These are phyloP conservation scores for Fopius arisanus DNA, from an alignment of 1,140 invertebrate genomes.

Conservation along the genomic window DNA sequence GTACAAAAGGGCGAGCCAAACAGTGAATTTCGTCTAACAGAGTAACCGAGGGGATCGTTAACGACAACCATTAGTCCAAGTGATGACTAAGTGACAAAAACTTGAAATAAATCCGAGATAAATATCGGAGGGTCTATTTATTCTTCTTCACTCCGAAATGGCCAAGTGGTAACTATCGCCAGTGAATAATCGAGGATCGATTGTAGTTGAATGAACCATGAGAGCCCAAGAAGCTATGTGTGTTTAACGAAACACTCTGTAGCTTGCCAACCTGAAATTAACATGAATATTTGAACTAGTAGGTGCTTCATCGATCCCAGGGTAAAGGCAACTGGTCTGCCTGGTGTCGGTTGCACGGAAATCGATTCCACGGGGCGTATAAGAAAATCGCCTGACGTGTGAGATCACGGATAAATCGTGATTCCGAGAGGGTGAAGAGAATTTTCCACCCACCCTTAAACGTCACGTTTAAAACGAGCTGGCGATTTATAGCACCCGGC, in stretches of 20 bases:
- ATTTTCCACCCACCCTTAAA: slow-evolving; percentile 11
- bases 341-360: background rate
- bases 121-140: no score
- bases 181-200: background rate
- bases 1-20: slow-evolving; percentile 23
- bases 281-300: slow-evolving; percentile 32
- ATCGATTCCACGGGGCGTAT: background rate
- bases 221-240: slow-evolving; percentile 2
- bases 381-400: slow-evolving; percentile 18
- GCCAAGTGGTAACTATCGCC: no score
- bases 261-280: slow-evolving; percentile 22
- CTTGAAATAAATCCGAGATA: no score
- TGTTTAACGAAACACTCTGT: slow-evolving; percentile 30
- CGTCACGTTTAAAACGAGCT: slow-evolving; percentile 7
- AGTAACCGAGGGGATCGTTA: background rate
- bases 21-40: slow-evolving; percentile 11
- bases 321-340: background rate
- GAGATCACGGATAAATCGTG: slow-evolving; percentile 34
- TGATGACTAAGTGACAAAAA: background rate
- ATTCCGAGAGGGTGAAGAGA: background rate
- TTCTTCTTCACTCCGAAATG: no score
- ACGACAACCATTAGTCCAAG: no score
- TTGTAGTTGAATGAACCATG: background rate
- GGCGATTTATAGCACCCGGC: slow-evolving; percentile 32
- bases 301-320: slow-evolving; percentile 19